These are phyloP conservation scores for Leptinotarsa defecta DNA, from an alignment of 1,140 invertebrate genomes.

Conservation along the genomic window DNA sequence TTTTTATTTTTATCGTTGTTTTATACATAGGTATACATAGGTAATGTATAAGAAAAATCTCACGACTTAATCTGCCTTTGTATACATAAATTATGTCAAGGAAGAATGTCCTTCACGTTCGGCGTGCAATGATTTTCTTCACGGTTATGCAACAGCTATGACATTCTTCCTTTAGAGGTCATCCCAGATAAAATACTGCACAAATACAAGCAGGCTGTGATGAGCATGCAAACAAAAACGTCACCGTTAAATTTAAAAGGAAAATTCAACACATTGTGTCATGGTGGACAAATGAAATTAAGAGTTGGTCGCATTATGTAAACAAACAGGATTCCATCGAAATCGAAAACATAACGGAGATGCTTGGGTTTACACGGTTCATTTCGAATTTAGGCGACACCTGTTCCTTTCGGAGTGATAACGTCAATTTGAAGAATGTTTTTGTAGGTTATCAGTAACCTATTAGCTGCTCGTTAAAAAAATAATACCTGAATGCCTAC, in stretches of 20 bases:
- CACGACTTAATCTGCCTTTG: no score
- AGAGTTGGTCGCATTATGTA: slow-evolving; percentile 16
- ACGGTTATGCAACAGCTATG: slow-evolving; percentile 43
- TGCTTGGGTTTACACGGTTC: not conserved
- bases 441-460: not conserved
- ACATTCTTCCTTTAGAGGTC: slow-evolving; percentile 48
- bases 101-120: slow-evolving; percentile 45
- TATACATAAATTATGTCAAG: slow-evolving; percentile 23
- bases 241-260: slow-evolving; percentile 17
- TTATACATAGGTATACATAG: no score
- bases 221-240: slow-evolving; percentile 15
- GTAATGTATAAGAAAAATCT: no score
- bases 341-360: slow-evolving; percentile 39
- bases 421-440: not conserved
- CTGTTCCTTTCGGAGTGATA: no score
- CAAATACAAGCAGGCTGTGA: slow-evolving; percentile 27
- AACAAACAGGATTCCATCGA: slow-evolving; percentile 36
- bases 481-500: not conserved
- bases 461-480: not conserved
- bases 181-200: slow-evolving; percentile 30
- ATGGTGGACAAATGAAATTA: slow-evolving; percentile 27
- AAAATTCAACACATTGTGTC: slow-evolving; percentile 6
- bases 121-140: slow-evolving; percentile 25
- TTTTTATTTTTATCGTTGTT: no score
- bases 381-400: not conserved